These are phyloP conservation scores for Mesorhabditis sp. DNA, from an alignment of 2,888 invertebrate genomes.

Conservation along the genomic window DNA sequence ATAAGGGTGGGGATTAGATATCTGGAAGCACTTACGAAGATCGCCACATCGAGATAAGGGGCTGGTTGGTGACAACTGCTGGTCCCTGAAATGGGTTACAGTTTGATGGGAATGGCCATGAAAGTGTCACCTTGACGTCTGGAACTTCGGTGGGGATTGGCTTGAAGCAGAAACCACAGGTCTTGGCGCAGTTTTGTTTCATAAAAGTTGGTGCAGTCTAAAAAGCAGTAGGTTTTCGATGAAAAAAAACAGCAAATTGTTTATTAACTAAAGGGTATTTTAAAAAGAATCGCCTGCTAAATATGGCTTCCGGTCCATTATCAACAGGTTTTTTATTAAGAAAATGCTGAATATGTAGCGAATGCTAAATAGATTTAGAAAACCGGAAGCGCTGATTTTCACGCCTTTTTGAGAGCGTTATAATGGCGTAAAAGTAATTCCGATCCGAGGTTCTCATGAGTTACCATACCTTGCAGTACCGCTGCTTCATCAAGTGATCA, in stretches of 20 bases:
- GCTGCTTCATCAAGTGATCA: not conserved
- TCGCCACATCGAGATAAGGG: conserved; percentile 43
- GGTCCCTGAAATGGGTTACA: conserved; percentile 13
- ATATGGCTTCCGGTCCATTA: too few species aligned
- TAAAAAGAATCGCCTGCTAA: too few species aligned
- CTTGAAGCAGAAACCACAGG: conserved; percentile 54
- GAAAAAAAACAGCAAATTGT: not conserved
- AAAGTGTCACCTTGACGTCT: conserved; percentile 17
- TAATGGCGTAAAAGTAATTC: too few species aligned
- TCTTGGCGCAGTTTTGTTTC: conserved; percentile 47
- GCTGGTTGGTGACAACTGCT: conserved; percentile 37
- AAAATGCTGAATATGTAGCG: too few species aligned
- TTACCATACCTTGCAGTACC: too few species aligned
- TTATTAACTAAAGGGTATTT: too few species aligned
- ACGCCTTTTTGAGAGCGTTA: too few species aligned
- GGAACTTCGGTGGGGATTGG: conserved; percentile 48
- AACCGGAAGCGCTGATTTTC: too few species aligned
- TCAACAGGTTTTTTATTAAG: too few species aligned
- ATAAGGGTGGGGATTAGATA: not conserved
- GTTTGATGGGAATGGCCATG: not conserved
- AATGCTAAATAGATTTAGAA: too few species aligned
- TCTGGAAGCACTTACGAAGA: conserved; percentile 18
- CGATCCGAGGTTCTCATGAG: too few species aligned
- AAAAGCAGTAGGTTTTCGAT: conserved; percentile 3
- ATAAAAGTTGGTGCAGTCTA: conserved; percentile 45